Conservation (phyloP, 2,797 vertebrate genomes). For the Acrocephalus scirpaceus region DNA sequence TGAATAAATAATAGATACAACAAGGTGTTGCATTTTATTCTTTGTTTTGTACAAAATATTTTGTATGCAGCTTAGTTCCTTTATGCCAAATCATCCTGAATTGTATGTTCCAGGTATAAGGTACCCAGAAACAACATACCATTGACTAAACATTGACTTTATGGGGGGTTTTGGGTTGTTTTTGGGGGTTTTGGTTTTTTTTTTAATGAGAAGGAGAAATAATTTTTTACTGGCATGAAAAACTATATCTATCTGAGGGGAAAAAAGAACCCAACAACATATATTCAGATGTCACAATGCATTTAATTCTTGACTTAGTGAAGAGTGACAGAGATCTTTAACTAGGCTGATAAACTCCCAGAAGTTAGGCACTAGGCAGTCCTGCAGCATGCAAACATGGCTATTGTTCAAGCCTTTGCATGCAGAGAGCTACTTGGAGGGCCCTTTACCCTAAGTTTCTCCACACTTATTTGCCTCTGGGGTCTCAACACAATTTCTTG, state of each 20-base stretch:
- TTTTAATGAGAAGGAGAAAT: neutral
- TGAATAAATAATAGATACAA: neutral
- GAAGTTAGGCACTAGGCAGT: neutral
- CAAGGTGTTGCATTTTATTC: neutral
- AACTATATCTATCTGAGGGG: rapidly evolving
- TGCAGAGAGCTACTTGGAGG: neutral
- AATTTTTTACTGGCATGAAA: neutral
- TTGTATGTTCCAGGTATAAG: neutral
- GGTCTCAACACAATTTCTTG: neutral
- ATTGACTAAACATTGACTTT: neutral
- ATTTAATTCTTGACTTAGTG: neutral
- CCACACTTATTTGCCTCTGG: neutral
- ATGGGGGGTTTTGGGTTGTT: no score
- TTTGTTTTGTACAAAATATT: neutral
- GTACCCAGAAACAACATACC: neutral
- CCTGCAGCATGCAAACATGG: neutral
- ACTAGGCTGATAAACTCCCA: neutral
- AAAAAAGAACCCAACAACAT: rapidly evolving
- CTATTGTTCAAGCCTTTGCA: neutral
- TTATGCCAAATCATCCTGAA: neutral
- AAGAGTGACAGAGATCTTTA: neutral
- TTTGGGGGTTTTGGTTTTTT: neutral
- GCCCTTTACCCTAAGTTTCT: neutral
- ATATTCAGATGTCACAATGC: neutral
- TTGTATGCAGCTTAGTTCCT: neutral